Conservation (phyloP, 92 coral and sea anemone genomes). For the Epizoanthus ramosus region DNA sequence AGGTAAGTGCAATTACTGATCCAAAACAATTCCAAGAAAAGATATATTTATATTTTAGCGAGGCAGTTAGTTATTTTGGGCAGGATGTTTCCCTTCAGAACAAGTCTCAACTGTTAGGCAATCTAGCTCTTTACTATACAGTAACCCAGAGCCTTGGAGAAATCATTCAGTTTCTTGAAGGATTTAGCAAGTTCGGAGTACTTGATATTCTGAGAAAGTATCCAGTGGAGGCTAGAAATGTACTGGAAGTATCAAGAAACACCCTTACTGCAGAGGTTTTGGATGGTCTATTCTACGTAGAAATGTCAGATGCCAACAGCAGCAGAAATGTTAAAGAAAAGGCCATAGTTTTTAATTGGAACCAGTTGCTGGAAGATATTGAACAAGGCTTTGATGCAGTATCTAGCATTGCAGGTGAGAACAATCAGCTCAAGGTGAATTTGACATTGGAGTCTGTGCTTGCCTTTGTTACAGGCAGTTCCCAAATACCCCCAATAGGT, state of each 20-base stretch:
- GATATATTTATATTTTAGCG: constrained; percentile 28
- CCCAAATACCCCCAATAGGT: constrained; percentile 50
- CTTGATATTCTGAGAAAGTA: constrained; percentile 51
- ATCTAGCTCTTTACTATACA: constrained; percentile 55
- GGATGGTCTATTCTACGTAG: constrained; percentile 46
- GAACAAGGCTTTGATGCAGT: constrained; percentile 48
- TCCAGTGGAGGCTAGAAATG: constrained; percentile 55
- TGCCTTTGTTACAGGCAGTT: constrained; percentile 57
- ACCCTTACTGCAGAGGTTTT: constrained; percentile 54
- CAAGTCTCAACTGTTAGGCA: constrained; percentile 49
- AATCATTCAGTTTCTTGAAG: constrained; percentile 63
- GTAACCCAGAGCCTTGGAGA: constrained; percentile 50
- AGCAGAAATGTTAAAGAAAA: constrained; percentile 48
- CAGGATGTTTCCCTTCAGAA: constrained; percentile 26
- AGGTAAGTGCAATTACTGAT: constrained; percentile 1
- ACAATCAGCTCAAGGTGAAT: constrained; percentile 32
- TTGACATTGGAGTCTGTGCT: constrained; percentile 46
- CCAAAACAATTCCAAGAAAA: constrained; percentile 34
- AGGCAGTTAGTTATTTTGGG: constrained; percentile 34
- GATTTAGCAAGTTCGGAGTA: constrained; percentile 54
- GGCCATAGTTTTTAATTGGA: constrained; percentile 43
- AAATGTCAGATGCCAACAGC: constrained; percentile 44
- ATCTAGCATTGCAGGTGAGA: not conserved
- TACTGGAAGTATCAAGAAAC: constrained; percentile 50
- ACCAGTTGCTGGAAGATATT: constrained; percentile 53